phyloP scores from a whole-genome alignment of 2,113 vertebrate genomes.

The Clarias gariepinus region DNA sequence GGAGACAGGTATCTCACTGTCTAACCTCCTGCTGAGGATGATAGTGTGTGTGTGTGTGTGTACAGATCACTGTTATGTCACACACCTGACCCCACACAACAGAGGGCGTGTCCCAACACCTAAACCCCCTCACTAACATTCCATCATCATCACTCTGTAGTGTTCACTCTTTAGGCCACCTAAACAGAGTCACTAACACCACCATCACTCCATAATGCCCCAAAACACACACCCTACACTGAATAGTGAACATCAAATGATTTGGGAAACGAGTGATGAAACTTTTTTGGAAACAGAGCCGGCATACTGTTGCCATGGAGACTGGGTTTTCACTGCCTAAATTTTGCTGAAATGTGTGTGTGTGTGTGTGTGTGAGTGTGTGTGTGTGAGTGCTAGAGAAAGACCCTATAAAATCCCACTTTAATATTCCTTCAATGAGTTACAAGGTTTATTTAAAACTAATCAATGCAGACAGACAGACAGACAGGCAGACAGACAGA shows the following conservation, averaged over 20 bases:
- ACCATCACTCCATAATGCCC: not conserved
- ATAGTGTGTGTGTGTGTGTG: slow-evolving; percentile 27
- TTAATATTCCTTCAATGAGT: not conserved
- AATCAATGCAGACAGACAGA: not conserved
- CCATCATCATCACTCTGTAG: not conserved
- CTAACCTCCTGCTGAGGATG: slow-evolving; percentile 32
- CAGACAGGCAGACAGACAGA: not conserved
- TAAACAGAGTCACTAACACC: not conserved
- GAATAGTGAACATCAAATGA: not conserved
- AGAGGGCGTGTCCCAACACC: not conserved
- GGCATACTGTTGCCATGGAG: slow-evolving; percentile 14
- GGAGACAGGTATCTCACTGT: slow-evolving; percentile 31
- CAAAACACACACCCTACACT: not conserved
- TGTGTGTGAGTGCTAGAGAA: not conserved
- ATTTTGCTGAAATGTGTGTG: not conserved
- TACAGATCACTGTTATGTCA: not conserved
- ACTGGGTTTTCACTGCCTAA: not conserved
- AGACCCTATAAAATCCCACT: not conserved
- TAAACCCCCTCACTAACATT: not conserved
- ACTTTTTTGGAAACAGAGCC: slow-evolving; percentile 7
- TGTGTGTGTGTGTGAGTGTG: slow-evolving; percentile 7
- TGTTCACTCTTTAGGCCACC: not conserved
- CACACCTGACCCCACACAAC: not conserved
- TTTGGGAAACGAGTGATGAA: not conserved
- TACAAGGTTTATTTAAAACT: not conserved